phyloP scores from a whole-genome alignment of 2,797 vertebrate genomes.

The Heliangelus exortis region DNA sequence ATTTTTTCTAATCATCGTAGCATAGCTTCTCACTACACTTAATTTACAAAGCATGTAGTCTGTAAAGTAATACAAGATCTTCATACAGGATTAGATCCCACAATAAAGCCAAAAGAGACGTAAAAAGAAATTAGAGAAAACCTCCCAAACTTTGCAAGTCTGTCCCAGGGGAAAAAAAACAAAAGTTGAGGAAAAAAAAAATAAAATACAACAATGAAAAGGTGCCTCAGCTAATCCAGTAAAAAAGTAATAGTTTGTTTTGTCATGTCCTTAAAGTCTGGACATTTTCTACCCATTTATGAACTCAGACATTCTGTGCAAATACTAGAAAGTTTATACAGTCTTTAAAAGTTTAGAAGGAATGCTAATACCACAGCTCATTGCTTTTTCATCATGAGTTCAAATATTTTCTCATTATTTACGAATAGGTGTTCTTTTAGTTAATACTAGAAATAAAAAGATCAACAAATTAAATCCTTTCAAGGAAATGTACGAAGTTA shows the following conservation, averaged over 20 bases:
- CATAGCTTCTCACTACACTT: background rate
- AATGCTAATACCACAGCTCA: conserved; percentile 58
- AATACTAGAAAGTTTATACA: background rate
- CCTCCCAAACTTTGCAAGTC: background rate
- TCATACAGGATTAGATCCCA: background rate
- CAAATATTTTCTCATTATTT: conserved; percentile 54
- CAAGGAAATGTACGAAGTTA: conserved; percentile 40
- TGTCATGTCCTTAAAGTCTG: background rate
- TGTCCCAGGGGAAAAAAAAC: background rate
- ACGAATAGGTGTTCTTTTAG: conserved; percentile 38
- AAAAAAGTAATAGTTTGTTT: background rate
- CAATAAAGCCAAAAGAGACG: background rate
- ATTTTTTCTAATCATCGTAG: background rate
- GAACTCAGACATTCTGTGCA: background rate
- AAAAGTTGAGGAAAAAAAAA: background rate
- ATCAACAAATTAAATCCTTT: conserved; percentile 30
- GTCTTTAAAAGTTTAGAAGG: background rate
- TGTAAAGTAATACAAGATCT: background rate
- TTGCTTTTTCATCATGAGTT: conserved; percentile 59
- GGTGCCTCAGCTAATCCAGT: background rate
- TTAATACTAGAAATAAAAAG: conserved; percentile 42
- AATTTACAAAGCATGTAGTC: background rate
- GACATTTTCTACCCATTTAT: background rate
- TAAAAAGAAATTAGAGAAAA: background rate
- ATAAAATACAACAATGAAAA: background rate